Evolutionary conservation across 2,113 vertebrate genomes (phyloP).

Genomic region (Alligator sinensis): DNA sequence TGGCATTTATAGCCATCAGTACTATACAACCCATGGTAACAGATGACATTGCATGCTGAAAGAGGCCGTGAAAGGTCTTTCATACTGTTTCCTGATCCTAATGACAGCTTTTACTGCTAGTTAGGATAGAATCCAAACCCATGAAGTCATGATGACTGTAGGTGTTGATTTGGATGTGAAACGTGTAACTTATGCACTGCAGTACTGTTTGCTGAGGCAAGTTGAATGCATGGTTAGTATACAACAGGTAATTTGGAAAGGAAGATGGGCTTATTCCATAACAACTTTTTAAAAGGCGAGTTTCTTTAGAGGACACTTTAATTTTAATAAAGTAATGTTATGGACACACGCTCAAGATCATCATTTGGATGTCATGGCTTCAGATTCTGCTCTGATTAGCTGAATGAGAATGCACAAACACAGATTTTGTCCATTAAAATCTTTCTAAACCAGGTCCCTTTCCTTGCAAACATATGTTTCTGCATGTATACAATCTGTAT

Average conservation of each 20-base stretch:
- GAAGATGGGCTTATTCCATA: neutral
- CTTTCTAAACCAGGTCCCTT: neutral
- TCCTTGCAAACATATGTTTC: too few species aligned
- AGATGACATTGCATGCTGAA: constrained; percentile 78
- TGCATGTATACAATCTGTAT: too few species aligned
- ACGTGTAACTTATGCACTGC: constrained; percentile 48
- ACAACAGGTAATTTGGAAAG: neutral
- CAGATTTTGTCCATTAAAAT: neutral
- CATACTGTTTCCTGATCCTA: constrained; percentile 72
- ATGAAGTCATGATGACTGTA: constrained; percentile 66
- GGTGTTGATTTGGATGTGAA: constrained; percentile 73
- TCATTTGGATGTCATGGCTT: constrained; percentile 1
- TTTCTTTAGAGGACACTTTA: neutral
- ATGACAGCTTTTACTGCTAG: constrained; percentile 76
- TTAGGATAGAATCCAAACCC: constrained; percentile 74
- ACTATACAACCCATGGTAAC: constrained; percentile 76
- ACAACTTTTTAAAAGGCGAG: neutral
- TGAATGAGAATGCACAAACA: neutral
- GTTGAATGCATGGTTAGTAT: neutral
- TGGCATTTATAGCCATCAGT: constrained; percentile 78
- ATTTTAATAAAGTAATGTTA: neutral
- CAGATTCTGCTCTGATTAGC: neutral
- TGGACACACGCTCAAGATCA: fast-evolving
- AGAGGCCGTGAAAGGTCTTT: constrained; percentile 78
- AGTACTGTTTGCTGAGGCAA: constrained; percentile 5